Evolutionary conservation across 2,797 vertebrate species (phyloP).

Genomic region (Hemitrygon akajei): DNA sequence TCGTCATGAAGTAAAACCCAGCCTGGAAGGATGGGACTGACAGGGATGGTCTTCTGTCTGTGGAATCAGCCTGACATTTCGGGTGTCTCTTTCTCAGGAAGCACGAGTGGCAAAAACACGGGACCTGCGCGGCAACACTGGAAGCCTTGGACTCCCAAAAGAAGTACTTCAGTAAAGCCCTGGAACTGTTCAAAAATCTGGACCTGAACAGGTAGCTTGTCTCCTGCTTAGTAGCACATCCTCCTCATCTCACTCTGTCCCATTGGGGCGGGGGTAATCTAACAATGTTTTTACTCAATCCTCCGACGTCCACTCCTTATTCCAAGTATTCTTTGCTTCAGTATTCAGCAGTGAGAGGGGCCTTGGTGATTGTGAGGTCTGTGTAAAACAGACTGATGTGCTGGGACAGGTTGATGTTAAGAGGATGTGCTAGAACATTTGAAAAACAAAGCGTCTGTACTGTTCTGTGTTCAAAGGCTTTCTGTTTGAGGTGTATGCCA

Average conservation of each 20-base stretch:
- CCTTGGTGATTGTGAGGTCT: too few relatives aligned
- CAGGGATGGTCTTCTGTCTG: too few relatives aligned
- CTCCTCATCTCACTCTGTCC: background rate
- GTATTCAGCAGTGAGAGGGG: too few relatives aligned
- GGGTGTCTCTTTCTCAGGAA: constrained; percentile 61
- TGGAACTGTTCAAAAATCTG: constrained; percentile 73
- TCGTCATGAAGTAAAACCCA: background rate
- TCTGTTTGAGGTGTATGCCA: background rate
- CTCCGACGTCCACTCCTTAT: background rate
- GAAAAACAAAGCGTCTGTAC: too few relatives aligned
- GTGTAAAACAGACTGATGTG: too few relatives aligned
- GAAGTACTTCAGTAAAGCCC: constrained; percentile 83
- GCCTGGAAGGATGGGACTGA: background rate
- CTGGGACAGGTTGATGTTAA: too few relatives aligned
- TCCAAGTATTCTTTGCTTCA: too few relatives aligned
- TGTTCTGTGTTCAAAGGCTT: too few relatives aligned
- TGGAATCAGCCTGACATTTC: background rate
- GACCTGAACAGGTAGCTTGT: constrained; percentile 65
- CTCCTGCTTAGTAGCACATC: background rate
- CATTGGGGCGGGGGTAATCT: background rate
- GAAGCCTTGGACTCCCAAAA: constrained; percentile 67
- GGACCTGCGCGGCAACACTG: constrained; percentile 82
- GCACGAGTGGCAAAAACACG: constrained; percentile 91
- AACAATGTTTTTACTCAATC: background rate
- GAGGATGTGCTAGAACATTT: too few relatives aligned